Base-by-base conservation (phyloP, 2,113 vertebrate species). In the Scytalopus superciliaris region DNA sequence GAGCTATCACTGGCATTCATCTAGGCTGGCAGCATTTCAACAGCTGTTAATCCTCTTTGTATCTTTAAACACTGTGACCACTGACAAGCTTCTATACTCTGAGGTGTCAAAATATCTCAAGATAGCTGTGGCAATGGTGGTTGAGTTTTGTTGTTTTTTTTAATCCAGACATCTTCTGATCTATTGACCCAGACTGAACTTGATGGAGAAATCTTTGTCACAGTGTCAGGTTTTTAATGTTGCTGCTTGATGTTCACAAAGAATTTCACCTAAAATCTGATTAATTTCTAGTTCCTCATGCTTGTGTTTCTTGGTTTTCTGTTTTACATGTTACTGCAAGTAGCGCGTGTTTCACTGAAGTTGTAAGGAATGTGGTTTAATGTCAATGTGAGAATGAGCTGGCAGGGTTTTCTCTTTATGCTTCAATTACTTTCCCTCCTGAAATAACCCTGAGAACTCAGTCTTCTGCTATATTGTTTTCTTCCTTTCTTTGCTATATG, bases 1-100 rank as follows among this genome's bases (percentile, higher is more conserved):
- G 59, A 81, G 83, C 63, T 77, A 84, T 94, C 90, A 0, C 86
- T 69, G 23, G 80, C 90, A 28, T 91, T 95, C 87, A 93, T 87
- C 67, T 66, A 89, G 79, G 79, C 87, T 96, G 95, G 92, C 93
- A 87, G 68, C 81, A 8, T 92, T 96, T 97, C 94, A 94, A 55
- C 94, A 96, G 86, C 78, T 94, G 87, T 96, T 97, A 95, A 97
- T 97, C 96, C 79, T 95, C 76, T 94, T 95, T 88, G 93, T 94
- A 47, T 94, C 95, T 91, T 85, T 90, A 88, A 90, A 89, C 67
- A 24, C 79, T 59, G 27, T 94, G 97, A 86, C 94, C 93, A 33
- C 59, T 82, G 92, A 92, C 94, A 96, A 83, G 89, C 72, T 89
- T 77, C 94, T 91, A 2, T 82, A 73, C 76, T 92, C 78, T 27